Base-by-base conservation (phyloP, 2,888 invertebrate species). In the Zygaena filipendulae region DNA sequence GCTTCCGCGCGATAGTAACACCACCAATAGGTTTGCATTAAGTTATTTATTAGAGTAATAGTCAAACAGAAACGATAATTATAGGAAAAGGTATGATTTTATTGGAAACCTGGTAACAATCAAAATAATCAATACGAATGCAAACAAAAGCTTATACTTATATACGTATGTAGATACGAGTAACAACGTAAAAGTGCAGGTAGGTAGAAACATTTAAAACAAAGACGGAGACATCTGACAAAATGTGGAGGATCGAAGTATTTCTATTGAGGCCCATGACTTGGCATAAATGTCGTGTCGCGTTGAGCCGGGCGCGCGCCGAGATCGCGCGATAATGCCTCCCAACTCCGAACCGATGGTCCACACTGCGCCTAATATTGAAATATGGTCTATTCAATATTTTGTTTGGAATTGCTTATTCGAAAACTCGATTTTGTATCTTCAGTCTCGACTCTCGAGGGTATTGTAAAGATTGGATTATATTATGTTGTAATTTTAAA, bases 251-350 rank as follows among this genome's bases (percentile, higher is more conserved):
- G 64, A 66, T 67, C 66, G 66, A 64, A 62, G 70, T 61, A 66
- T 70, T 70, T 72, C 70, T 71, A 74, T 75, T 68, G 72, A 74
- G 56, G 49, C 46, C 59, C 71, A 66, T 79, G 79, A 75, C 72
- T 48, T 50, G 50, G 75, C 77, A 77, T 66, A 74, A 74, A 66
- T 52, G 67, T 60, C 66, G 55, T 42, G 40, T 39, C 39, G 45
- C 35, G 45, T 33, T 33, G 30, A 40, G 36, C 33, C 39, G 32
- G 14, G 40, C 37, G 35, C 38, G 40, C 43, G 45, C 43, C 40
- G 41, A 42, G 62, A 71, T 71, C 52, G 47, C 47, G 47, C 52
- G 70, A 72, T 72, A 64, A 54, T 45, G 47, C 52, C 49, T 43
- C 47, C 43, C 45, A 46, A 45, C 36, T 36, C 37, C 40, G 36